A percentile compares a stretch with the other conserved stretches of the same genome.
Conservation (phyloP, 2,888 invertebrate genomes). For the Tetrapedia diversipes region DNA sequence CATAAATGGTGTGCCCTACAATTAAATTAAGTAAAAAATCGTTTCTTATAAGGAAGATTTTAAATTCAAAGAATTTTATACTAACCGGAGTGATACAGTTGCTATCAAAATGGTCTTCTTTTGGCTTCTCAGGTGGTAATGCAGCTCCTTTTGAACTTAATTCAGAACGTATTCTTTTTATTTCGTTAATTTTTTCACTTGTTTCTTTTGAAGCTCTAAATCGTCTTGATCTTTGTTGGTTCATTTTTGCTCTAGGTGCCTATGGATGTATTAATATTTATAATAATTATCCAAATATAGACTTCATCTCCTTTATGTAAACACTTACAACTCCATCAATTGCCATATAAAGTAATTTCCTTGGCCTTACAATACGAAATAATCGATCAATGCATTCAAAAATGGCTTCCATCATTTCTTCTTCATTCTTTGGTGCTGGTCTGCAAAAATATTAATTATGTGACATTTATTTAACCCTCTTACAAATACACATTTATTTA, state of each 20-base stretch:
- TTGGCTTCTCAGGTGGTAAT: conserved; percentile 93
- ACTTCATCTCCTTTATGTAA: background rate
- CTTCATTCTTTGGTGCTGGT: conserved; percentile 98
- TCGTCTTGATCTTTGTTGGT: conserved; percentile 98
- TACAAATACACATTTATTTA: background rate
- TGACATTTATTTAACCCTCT: background rate
- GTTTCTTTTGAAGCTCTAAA: conserved; percentile 98
- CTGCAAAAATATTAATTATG: conserved; percentile 75
- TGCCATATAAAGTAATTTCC: conserved; percentile 98
- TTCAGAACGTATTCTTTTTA: conserved; percentile 91
- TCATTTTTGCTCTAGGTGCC: conserved; percentile 99
- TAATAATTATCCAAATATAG: background rate
- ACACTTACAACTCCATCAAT: conserved; percentile 97
- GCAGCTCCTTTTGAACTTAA: conserved; percentile 88
- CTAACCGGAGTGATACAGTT: conserved; percentile 98
- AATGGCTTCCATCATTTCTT: conserved; percentile 99
- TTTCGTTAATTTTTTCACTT: conserved; percentile 93
- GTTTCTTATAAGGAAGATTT: background rate
- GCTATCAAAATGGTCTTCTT: conserved; percentile 97
- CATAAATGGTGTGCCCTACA: conserved; percentile 97
- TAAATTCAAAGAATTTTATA: conserved; percentile 20
- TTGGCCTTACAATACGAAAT: conserved; percentile 95
- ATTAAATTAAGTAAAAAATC: conserved; percentile 40
- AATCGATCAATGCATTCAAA: conserved; percentile 99
- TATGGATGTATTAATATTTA: conserved; percentile 71